Percentiles rank a stretch among this genome's conserved stretches.
Evolutionary conservation across 2,113 vertebrate species (phyloP).

Genomic region (Platichthys stellatus): DNA sequence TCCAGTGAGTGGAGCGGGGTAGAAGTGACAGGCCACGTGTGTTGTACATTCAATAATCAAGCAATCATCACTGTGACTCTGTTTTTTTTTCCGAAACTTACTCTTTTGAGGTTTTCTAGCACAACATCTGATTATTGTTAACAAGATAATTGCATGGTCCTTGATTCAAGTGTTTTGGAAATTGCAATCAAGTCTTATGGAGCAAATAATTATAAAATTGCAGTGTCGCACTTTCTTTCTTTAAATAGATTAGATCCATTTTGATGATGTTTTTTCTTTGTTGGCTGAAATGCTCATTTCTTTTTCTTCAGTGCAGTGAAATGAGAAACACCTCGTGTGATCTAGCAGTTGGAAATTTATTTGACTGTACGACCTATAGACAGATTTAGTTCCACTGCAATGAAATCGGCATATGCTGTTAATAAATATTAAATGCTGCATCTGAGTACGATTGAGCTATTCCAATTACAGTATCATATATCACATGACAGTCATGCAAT

Average conservation of each 20-base stretch:
- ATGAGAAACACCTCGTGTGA: background rate
- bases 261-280: background rate
- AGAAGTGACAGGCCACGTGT: background rate
- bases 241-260: background rate
- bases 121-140: background rate
- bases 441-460: too few species aligned
- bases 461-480: too few species aligned
- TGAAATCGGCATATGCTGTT: too few species aligned
- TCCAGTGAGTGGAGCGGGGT: background rate
- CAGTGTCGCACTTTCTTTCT: too few species aligned
- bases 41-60: background rate
- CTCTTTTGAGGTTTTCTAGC: background rate
- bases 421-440: too few species aligned
- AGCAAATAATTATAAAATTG: background rate
- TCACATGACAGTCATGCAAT: too few species aligned
- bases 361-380: too few species aligned
- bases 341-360: background rate
- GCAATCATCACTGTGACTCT: too few species aligned
- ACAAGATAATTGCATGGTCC: background rate
- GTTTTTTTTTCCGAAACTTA: background rate
- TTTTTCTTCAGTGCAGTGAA: background rate
- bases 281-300: background rate
- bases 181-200: background rate
- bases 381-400: too few species aligned
- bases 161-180: background rate